Conservation (phyloP, 2,888 invertebrate species). For the Ectemnius continuus region DNA sequence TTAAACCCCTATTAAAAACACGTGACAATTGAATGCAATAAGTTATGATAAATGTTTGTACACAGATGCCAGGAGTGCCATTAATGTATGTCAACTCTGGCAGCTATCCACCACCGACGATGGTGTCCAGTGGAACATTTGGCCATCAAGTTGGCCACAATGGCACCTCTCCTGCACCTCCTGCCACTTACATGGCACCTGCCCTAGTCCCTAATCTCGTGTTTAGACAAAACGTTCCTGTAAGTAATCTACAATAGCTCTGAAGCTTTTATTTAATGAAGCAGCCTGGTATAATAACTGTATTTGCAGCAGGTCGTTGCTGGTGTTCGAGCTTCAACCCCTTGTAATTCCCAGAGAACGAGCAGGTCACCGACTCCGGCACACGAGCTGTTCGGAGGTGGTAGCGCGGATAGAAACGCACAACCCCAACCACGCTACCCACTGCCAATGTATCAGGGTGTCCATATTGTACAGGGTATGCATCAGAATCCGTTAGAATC, state of each 20-base stretch:
- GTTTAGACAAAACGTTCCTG: constrained; percentile 75
- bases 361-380: constrained; percentile 75
- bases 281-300: background rate
- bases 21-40: background rate
- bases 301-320: constrained; percentile 63
- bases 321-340: constrained; percentile 73
- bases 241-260: constrained; percentile 45
- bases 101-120: constrained; percentile 70
- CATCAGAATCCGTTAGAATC: background rate
- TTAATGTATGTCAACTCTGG: constrained; percentile 76
- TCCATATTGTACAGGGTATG: constrained; percentile 75
- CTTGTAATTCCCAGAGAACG: constrained; percentile 73
- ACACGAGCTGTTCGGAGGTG: constrained; percentile 71
- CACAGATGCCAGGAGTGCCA: constrained; percentile 72
- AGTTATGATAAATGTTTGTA: background rate
- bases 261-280: background rate
- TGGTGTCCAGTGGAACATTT: constrained; percentile 70
- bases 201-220: constrained; percentile 74
- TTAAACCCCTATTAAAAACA: background rate
- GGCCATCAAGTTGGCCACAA: constrained; percentile 71
- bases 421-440: constrained; percentile 75
- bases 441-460: constrained; percentile 77
- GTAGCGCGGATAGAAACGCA: constrained; percentile 72
- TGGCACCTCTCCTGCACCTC: constrained; percentile 70
- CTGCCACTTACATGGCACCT: constrained; percentile 72